phyloP scores from a whole-genome alignment of 2,113 vertebrate species.

The Nanorana parkeri region DNA sequence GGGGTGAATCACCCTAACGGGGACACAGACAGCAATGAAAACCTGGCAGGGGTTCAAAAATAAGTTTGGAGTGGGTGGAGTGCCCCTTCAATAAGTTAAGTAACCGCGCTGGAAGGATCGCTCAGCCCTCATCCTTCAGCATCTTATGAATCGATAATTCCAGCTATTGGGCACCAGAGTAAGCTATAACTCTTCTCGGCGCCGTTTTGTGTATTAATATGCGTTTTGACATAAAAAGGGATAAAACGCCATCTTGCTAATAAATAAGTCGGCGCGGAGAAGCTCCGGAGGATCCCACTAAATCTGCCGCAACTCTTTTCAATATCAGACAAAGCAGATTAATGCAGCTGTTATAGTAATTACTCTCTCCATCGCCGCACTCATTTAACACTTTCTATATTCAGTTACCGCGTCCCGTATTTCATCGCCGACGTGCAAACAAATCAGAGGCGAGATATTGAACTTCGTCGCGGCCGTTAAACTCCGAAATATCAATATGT shows the following conservation, averaged over 20 bases:
- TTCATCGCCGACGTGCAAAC: conserved; percentile 4
- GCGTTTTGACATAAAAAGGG: neutral
- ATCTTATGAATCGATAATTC: too few relatives aligned
- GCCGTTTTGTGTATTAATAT: too few relatives aligned
- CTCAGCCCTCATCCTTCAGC: too few relatives aligned
- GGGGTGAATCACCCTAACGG: too few relatives aligned
- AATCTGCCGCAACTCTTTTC: conserved; percentile 3
- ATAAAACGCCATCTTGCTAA: neutral
- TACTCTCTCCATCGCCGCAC: neutral
- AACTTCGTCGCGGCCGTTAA: neutral
- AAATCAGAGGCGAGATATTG: conserved; percentile 13
- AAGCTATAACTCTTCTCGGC: too few relatives aligned
- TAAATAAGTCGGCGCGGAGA: neutral
- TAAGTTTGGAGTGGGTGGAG: too few relatives aligned
- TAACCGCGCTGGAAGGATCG: too few relatives aligned
- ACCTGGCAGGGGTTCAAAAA: too few relatives aligned
- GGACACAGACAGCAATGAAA: too few relatives aligned
- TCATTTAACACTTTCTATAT: conserved; percentile 36
- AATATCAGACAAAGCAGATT: neutral
- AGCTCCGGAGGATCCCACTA: neutral
- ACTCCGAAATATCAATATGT: conserved; percentile 29
- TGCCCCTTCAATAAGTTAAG: too few relatives aligned
- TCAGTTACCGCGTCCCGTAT: conserved; percentile 20
- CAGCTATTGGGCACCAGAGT: too few relatives aligned
- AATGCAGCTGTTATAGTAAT: conserved; percentile 21